These are phyloP conservation scores for Falco biarmicus DNA, from an alignment of 2,797 vertebrate genomes.

Conservation along the genomic window DNA sequence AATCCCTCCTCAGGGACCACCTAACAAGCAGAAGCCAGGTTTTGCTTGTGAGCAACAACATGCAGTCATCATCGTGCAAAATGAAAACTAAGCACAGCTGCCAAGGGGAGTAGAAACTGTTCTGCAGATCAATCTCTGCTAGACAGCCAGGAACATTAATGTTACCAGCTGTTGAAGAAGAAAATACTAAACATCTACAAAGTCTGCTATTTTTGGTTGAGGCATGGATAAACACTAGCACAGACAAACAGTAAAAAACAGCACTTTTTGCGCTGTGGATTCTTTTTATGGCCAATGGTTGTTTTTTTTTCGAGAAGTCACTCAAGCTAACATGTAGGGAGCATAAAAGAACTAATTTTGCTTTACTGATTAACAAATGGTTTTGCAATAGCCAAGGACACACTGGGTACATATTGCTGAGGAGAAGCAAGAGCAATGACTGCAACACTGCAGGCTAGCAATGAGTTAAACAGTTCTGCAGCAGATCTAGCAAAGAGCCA, in stretches of 20 bases:
- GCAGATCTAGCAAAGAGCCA: background rate
- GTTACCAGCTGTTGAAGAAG: background rate
- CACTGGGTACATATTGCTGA: background rate
- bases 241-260: background rate
- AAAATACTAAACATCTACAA: background rate
- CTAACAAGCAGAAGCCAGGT: background rate
- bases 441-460: background rate
- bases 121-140: background rate
- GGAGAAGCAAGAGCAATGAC: background rate
- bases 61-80: rapidly evolving
- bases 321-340: background rate
- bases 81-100: background rate
- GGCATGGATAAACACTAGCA: background rate
- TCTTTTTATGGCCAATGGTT: background rate
- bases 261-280: background rate
- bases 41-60: too few relatives aligned
- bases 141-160: background rate
- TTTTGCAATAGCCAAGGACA: background rate
- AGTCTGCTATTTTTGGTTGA: background rate
- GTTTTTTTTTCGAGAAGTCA: background rate
- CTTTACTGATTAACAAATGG: background rate
- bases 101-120: background rate
- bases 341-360: background rate
- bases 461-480: background rate
- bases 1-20: background rate